Percentiles rank a stretch among this genome's conserved stretches.
These are phyloP conservation scores for Fulica atra DNA, from an alignment of 2,113 vertebrate species.

Conservation along the genomic window DNA sequence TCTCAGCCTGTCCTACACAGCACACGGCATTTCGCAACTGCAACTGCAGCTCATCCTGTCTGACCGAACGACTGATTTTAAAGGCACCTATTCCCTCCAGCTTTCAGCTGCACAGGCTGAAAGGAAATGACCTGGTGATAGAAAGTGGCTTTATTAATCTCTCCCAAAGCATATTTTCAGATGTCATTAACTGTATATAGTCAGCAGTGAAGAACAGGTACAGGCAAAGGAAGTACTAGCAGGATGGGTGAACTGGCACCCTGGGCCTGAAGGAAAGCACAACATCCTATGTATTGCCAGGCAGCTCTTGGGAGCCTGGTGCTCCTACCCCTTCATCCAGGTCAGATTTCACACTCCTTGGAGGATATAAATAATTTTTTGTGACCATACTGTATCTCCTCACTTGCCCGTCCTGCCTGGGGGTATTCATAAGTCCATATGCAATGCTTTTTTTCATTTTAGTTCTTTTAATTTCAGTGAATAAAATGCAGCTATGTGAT, in stretches of 20 bases:
- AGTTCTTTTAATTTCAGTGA: not conserved
- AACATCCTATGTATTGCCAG: accelerated
- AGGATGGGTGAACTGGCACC: not conserved
- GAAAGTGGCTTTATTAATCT: not conserved
- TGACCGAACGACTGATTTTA: not conserved
- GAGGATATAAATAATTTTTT: not conserved
- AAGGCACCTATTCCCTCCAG: not conserved
- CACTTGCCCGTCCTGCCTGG: not conserved
- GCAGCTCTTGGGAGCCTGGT: not conserved
- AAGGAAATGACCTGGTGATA: not conserved
- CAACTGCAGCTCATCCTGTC: not conserved
- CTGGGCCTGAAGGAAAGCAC: not conserved
- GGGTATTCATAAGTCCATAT: accelerated
- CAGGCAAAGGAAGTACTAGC: not conserved
- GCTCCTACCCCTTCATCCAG: not conserved
- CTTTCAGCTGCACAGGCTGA: not conserved
- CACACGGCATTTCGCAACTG: not conserved
- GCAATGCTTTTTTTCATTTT: not conserved
- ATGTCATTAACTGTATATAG: not conserved
- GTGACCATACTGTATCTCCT: not conserved
- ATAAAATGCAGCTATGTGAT: not conserved
- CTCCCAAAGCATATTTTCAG: not conserved
- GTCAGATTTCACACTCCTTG: not conserved
- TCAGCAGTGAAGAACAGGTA: not conserved
- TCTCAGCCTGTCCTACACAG: not conserved